phyloP scores from a whole-genome alignment of 2,797 vertebrate genomes.

The Crenuchus spilurus region DNA sequence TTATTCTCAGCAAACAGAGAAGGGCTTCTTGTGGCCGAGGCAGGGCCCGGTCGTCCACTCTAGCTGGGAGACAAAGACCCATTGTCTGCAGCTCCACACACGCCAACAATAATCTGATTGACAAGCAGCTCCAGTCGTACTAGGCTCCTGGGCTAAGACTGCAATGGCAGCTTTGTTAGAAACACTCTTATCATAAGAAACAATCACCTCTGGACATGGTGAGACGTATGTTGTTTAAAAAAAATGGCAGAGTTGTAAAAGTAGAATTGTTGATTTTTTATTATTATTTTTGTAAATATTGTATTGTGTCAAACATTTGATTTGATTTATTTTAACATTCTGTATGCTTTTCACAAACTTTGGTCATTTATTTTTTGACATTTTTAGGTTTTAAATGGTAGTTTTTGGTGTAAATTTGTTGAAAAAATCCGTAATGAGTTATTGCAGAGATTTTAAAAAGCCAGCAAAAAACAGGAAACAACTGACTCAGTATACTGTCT shows the following conservation, averaged over 20 bases:
- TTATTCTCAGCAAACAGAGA: conserved; percentile 62
- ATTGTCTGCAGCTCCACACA: conserved; percentile 60
- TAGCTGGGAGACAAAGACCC: conserved; percentile 60
- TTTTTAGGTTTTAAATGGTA: no score
- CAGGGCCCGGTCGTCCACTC: conserved; percentile 57
- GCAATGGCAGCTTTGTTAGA: conserved; percentile 55
- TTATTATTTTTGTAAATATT: background rate
- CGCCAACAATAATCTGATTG: conserved; percentile 63
- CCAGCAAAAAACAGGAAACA: background rate
- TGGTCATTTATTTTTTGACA: no score
- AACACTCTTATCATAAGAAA: conserved; percentile 55
- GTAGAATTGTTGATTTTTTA: background rate
- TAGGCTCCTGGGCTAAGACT: conserved; percentile 47
- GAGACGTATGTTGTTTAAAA: conserved; percentile 29
- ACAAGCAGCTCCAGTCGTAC: conserved; percentile 57
- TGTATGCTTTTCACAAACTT: background rate
- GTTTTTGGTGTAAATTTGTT: no score
- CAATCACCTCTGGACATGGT: conserved; percentile 43
- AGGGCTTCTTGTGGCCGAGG: conserved; percentile 60
- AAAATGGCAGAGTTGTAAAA: background rate
- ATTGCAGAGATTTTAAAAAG: background rate
- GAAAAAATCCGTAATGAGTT: no score
- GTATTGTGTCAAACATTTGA: no score
- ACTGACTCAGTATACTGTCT: conserved; percentile 29
- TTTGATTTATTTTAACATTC: no score